Conservation (phyloP, 1,140 invertebrate genomes). For the Drosophila jambulina region DNA sequence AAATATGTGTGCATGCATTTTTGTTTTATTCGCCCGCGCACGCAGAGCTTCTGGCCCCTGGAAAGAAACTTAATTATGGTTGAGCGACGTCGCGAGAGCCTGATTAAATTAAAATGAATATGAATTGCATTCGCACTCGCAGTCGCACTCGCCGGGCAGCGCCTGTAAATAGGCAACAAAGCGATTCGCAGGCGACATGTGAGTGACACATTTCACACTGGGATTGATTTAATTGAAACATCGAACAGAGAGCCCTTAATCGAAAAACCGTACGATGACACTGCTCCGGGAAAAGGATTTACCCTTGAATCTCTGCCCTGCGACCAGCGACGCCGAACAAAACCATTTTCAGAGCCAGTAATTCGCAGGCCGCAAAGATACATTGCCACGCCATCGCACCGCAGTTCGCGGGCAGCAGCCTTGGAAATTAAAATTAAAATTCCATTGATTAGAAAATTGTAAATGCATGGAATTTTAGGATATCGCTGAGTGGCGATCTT, state of each 20-base stretch:
- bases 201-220: conserved; percentile 59
- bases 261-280: conserved; percentile 13
- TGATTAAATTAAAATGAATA: conserved; percentile 66
- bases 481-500: conserved; percentile 77
- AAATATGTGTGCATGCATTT: not conserved
- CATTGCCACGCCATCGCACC: conserved; percentile 3
- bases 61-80: conserved; percentile 71
- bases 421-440: conserved; percentile 81
- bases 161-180: conserved; percentile 55
- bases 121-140: conserved; percentile 26
- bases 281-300: not conserved
- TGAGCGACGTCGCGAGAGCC: conserved; percentile 34
- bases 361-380: conserved; percentile 27
- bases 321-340: not conserved
- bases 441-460: conserved; percentile 85
- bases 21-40: conserved; percentile 9
- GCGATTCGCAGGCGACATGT: conserved; percentile 15
- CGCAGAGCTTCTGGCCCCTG: conserved; percentile 17
- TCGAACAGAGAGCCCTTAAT: conserved; percentile 24
- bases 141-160: not conserved
- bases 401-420: conserved; percentile 7
- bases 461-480: conserved; percentile 82
- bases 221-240: conserved; percentile 64
- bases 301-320: conserved; percentile 2
- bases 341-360: conserved; percentile 12